phyloP scores from a whole-genome alignment of 2,888 invertebrate species.

The Ochropleura leucogaster region DNA sequence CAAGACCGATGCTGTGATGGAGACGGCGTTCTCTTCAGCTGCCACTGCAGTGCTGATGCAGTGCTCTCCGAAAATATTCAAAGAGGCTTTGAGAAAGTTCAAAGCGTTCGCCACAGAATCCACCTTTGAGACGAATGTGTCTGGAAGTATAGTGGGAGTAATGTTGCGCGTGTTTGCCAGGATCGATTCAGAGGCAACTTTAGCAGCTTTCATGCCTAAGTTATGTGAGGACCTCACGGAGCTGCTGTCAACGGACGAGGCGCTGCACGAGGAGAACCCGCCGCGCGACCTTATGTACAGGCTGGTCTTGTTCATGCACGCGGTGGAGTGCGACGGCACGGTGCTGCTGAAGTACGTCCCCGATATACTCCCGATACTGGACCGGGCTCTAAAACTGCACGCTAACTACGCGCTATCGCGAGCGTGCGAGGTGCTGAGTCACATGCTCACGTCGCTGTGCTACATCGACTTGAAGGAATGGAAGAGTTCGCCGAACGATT shows the following conservation, averaged over 20 bases:
- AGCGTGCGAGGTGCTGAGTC: conserved; percentile 91
- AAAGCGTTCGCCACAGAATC: conserved; percentile 93
- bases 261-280: conserved; percentile 93
- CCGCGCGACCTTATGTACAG: conserved; percentile 95
- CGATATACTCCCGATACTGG: conserved; percentile 92
- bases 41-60: conserved; percentile 93
- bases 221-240: conserved; percentile 92
- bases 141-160: conserved; percentile 95
- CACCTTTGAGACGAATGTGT: conserved; percentile 95
- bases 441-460: conserved; percentile 91
- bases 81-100: conserved; percentile 93
- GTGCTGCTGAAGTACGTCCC: conserved; percentile 92
- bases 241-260: conserved; percentile 92
- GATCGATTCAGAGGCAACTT: conserved; percentile 92
- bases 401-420: conserved; percentile 92
- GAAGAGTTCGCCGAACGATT: conserved; percentile 91
- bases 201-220: conserved; percentile 93
- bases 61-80: conserved; percentile 92
- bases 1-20: conserved; percentile 93
- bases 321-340: conserved; percentile 92
- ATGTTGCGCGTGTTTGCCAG: conserved; percentile 92
- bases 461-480: conserved; percentile 91
- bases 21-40: conserved; percentile 93
- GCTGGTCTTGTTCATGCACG: conserved; percentile 93
- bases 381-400: conserved; percentile 92